Evolutionary conservation across 2,888 invertebrate genomes (phyloP).

Genomic region (Arenicola marina): DNA sequence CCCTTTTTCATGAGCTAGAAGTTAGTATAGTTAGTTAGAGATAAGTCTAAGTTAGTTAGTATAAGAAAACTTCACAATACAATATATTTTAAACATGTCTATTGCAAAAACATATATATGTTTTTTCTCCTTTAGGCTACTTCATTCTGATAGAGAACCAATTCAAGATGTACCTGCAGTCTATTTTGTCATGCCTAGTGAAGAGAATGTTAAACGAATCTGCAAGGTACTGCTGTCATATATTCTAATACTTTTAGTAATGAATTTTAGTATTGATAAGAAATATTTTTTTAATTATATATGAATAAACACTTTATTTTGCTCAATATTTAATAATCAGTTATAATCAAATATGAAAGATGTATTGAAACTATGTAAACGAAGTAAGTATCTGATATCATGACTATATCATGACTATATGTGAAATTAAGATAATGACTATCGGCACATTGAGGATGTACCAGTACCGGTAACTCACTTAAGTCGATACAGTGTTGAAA

Average conservation of each 20-base stretch:
- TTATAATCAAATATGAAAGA: no score
- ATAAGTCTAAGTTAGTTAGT: no score
- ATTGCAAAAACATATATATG: not conserved
- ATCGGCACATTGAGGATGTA: not conserved
- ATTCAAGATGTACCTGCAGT: slow-evolving; percentile 99
- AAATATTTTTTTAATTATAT: not conserved
- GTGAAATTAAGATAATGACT: not conserved
- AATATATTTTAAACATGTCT: not conserved
- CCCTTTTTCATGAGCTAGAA: no score
- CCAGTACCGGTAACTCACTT: not conserved
- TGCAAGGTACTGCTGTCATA: no score
- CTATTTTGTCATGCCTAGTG: slow-evolving; percentile 95
- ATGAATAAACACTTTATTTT: not conserved
- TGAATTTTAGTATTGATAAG: no score
- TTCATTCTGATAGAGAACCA: slow-evolving; percentile 65
- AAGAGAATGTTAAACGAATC: slow-evolving; percentile 93
- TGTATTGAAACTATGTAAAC: no score
- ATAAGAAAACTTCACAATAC: no score
- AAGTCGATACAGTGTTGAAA: no score
- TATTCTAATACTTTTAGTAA: no score
- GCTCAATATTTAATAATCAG: no score
- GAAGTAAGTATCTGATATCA: no score
- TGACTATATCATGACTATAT: not conserved
- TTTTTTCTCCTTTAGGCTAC: slow-evolving; percentile 38
- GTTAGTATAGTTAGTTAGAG: no score